Base-by-base conservation (phyloP, 2,113 vertebrate species). In the Tamias sibiricus region DNA sequence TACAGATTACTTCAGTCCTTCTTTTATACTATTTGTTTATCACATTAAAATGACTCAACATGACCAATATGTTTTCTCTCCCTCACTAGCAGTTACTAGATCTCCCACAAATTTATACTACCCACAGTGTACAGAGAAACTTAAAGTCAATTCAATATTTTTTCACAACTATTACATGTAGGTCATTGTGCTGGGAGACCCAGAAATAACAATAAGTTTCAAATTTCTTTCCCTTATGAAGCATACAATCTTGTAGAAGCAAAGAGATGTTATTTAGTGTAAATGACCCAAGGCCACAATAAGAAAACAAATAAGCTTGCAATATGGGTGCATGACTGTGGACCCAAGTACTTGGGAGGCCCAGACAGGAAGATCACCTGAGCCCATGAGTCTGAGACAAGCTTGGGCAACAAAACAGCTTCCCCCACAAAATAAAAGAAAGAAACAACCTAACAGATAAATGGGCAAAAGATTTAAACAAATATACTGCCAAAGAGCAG, bases 381-480 rank as follows among this genome's bases (percentile, higher is more conserved):
- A 69, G 13, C 66, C 14, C 32, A 66, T n/a, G 32, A 69, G 66
- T n/a, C 35, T n/a, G 35, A 69, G 35, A 69, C 66, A 68, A 68
- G 66, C 66, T 35, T 68, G 32, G 66, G 35, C 16, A 68, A 68
- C 54, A 57, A 57, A 57, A 57, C 54, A 57, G 54, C 54, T 57
- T 20, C 20, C 54, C 14, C 35, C 35, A 8, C 66, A 69, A 69
- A 42, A 10, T 22, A 74, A 42, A 81, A n/a, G 74, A 82, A 92
- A 87, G 22, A 71, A 79, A 83, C 40, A 89, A 95, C 24, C 44
- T 37, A 90, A 85, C 59, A 90, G 13, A 52, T 64, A 79, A 76
- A 76, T 40, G 40, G 14, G 22, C 62, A 91, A 87, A 91, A 57
- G 52, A 71, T 59, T 47, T 20, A 17, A 87, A 96, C 47, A 54